Percentiles rank a stretch among this genome's conserved stretches.
These are phyloP conservation scores for Cyanistes caeruleus DNA, from an alignment of 2,113 vertebrate genomes.

Conservation along the genomic window DNA sequence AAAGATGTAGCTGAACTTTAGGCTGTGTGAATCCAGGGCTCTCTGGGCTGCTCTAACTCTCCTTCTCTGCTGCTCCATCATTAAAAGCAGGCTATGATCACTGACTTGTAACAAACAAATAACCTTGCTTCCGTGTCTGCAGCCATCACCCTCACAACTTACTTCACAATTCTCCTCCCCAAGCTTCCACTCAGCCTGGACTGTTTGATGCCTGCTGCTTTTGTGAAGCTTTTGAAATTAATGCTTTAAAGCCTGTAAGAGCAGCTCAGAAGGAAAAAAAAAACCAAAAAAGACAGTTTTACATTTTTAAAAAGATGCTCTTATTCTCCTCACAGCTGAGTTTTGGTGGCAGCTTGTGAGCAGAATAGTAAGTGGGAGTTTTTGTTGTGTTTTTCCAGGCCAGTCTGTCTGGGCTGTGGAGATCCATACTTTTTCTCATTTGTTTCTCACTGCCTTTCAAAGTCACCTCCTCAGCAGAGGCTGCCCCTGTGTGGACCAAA, in stretches of 20 bases:
- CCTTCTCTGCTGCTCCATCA: not conserved
- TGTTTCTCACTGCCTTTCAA: not conserved
- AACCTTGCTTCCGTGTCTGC: not conserved
- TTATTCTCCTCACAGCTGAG: slow-evolving; percentile 9
- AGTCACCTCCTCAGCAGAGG: not conserved
- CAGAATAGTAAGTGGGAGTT: slow-evolving; percentile 21
- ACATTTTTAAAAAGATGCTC: slow-evolving; percentile 29
- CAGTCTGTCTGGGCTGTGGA: not conserved
- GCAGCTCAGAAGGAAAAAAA: not conserved
- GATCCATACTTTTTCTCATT: not conserved
- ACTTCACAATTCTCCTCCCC: not conserved
- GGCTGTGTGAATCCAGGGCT: not conserved
- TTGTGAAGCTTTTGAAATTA: slow-evolving; percentile 43
- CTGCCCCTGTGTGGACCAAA: not conserved
- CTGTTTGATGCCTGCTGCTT: slow-evolving; percentile 6
- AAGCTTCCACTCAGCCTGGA: not conserved
- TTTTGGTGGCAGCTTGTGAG: not conserved
- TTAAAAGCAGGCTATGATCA: not conserved
- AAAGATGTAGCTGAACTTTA: not conserved
- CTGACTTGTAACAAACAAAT: not conserved
- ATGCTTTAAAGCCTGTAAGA: slow-evolving; percentile 12
- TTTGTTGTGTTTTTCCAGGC: not conserved
- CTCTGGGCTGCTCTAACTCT: not conserved
- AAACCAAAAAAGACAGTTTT: not conserved
- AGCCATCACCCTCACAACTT: not conserved